Evolutionary conservation across 2,113 vertebrate species (phyloP).

Genomic region (Gallinago undulata): DNA sequence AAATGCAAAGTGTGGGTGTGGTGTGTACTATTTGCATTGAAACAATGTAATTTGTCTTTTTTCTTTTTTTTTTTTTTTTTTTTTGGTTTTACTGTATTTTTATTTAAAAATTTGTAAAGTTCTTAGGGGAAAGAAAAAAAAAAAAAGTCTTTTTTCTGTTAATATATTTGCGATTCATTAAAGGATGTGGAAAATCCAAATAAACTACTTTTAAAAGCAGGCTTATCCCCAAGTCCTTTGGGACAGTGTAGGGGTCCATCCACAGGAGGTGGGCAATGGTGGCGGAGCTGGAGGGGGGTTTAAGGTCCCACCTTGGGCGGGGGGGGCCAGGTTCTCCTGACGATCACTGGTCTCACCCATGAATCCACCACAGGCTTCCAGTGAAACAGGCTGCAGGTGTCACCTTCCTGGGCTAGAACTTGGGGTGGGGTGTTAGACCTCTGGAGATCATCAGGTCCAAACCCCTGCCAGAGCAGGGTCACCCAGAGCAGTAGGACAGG

Average conservation of each 20-base stretch:
- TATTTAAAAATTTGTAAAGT: conserved; percentile 76
- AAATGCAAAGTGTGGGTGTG: conserved; percentile 66
- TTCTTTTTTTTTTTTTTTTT: neutral
- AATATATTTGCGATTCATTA: conserved; percentile 80
- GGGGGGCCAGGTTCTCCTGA: neutral
- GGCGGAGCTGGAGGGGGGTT: neutral
- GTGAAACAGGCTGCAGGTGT: rapidly evolving
- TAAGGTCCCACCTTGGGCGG: rapidly evolving
- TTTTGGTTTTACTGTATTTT: conserved; percentile 48
- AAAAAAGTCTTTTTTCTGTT: conserved; percentile 72
- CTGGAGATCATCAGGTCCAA: neutral
- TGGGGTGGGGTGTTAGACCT: neutral
- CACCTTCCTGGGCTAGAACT: neutral
- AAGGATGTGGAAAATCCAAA: conserved; percentile 79
- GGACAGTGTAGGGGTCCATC: neutral
- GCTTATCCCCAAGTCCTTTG: conserved; percentile 49
- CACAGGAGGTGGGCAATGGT: rapidly evolving
- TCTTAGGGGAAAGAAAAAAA: neutral
- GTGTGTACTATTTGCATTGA: conserved; percentile 72
- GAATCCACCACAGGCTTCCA: neutral
- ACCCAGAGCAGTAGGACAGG: neutral
- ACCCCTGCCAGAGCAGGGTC: neutral
- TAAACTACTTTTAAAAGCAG: conserved; percentile 80
- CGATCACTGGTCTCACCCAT: rapidly evolving
- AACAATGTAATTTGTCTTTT: conserved; percentile 68